A percentile compares a stretch with the other conserved stretches of the same genome.
These are phyloP conservation scores for Microctenopoma lineatum DNA, from an alignment of 2,797 vertebrate species.

Conservation along the genomic window DNA sequence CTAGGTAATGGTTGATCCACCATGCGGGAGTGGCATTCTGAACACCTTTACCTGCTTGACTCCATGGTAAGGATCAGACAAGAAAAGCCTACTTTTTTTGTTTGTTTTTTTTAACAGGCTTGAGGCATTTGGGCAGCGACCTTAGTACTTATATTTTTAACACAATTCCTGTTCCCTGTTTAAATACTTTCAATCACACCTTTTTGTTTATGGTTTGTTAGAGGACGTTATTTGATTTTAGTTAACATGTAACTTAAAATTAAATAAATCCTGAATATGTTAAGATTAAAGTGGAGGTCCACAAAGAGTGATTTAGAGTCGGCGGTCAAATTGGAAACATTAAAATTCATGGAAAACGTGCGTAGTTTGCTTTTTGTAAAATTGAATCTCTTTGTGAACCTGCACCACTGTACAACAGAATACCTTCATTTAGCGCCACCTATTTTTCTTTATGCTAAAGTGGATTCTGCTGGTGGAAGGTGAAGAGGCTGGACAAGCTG, in stretches of 20 bases:
- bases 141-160: conserved; percentile 25
- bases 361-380: conserved; percentile 12
- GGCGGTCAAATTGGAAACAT: conserved; percentile 30
- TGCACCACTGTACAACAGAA: conserved; percentile 88
- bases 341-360: neutral
- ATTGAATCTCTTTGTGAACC: conserved; percentile 93
- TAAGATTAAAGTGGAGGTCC: conserved; percentile 89
- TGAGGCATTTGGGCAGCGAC: conserved; percentile 44
- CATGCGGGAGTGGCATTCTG: conserved; percentile 95
- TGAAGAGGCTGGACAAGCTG: conserved; percentile 98
- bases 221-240: conserved; percentile 1
- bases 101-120: conserved; percentile 30
- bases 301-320: conserved; percentile 86
- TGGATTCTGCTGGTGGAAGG: conserved; percentile 97
- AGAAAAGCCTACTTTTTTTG: conserved; percentile 56
- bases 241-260: conserved; percentile 34
- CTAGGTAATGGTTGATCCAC: conserved; percentile 96
- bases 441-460: conserved; percentile 99
- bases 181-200: conserved; percentile 24
- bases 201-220: conserved; percentile 30
- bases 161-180: conserved; percentile 17
- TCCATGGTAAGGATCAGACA: conserved; percentile 98
- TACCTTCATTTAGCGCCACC: conserved; percentile 96
- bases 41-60: conserved; percentile 92
- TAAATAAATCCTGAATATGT: conserved; percentile 49